phyloP scores from a whole-genome alignment of 2,888 invertebrate species.

The Dyspetes luteomarginatus region DNA sequence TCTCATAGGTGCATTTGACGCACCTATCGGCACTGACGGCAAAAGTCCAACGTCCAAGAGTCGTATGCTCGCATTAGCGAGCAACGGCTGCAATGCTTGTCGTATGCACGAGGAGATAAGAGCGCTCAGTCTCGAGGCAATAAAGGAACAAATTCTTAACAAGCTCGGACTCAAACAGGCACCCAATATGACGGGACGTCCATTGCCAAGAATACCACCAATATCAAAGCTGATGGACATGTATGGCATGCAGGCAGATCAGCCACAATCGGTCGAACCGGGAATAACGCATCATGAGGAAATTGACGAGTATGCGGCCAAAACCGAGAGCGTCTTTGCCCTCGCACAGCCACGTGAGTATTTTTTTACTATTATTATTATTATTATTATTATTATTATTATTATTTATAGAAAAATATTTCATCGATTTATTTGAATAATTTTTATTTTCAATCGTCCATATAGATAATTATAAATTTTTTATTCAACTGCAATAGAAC shows the following conservation, averaged over 20 bases:
- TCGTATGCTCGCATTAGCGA: conserved; percentile 72
- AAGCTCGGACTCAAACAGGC: conserved; percentile 86
- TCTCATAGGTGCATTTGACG: conserved; percentile 79
- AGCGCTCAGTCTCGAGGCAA: conserved; percentile 85
- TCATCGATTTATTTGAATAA: no score
- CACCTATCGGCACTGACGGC: conserved; percentile 72
- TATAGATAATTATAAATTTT: no score
- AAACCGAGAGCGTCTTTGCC: conserved; percentile 84
- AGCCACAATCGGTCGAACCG: conserved; percentile 80
- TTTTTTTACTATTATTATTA: conserved; percentile 4
- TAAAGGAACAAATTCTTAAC: conserved; percentile 86
- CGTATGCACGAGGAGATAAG: conserved; percentile 85
- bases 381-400: background rate
- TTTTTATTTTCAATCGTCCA: no score
- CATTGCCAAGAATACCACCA: conserved; percentile 85
- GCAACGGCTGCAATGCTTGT: conserved; percentile 84
- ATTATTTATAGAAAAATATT: no score
- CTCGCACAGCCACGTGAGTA: conserved; percentile 84
- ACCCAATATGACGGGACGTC: conserved; percentile 86
- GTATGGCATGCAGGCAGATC: conserved; percentile 84
- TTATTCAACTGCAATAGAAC: no score
- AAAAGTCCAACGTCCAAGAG: conserved; percentile 62
- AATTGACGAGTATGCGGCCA: conserved; percentile 83
- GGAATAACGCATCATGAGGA: conserved; percentile 83
- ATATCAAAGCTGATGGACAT: conserved; percentile 83